Evolutionary conservation across 2,888 invertebrate species (phyloP), one percentile per base, ranked within the genome.

Genomic region (Timandra comae): DNA sequence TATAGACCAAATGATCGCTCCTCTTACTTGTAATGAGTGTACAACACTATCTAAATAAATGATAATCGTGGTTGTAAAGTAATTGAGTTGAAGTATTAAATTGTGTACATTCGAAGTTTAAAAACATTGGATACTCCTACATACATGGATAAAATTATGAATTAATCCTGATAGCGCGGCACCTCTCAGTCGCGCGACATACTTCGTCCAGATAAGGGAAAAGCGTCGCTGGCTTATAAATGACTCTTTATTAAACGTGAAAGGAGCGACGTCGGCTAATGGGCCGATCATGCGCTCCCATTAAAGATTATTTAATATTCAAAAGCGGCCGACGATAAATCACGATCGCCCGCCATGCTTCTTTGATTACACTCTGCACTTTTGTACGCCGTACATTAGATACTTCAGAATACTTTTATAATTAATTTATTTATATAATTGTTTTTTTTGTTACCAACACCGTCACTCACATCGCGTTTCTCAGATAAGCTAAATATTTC

Each of bases 261-360:
- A 81, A 82, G 82, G 81, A 85, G 66, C 78, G 79, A 75, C 77
- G 80, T 70, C 77, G 78, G 81, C 82, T 85, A 85, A 85, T 85
- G 85, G 85, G 77, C 76, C 79, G 82, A 84, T 85, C 85, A 85
- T 85, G 85, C 84, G 84, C 84, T 81, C 82, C 82, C 84, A 85
- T 85, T 85, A 84, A 81, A 81, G 76, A 85, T 85, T 85, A 85
- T 85, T 85, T 84, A 85, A 85, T 85, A 85, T 85, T 85, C 85
- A 85, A 85, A 85, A 84, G 82, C 75, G 65, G 61, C 79, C 77
- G 70, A 63, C 73, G 67, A 85, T 85, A 85, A 85, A 85, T 85
- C 85, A 81, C 79, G 79, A 70, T 68, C 70, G 71, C 70, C 75
- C 78, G 75, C 84, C 78, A 75, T 77, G 80, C 69, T 76, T 71